Conservation (phyloP, 2,113 vertebrate genomes). For the Patagioenas fasciata region DNA sequence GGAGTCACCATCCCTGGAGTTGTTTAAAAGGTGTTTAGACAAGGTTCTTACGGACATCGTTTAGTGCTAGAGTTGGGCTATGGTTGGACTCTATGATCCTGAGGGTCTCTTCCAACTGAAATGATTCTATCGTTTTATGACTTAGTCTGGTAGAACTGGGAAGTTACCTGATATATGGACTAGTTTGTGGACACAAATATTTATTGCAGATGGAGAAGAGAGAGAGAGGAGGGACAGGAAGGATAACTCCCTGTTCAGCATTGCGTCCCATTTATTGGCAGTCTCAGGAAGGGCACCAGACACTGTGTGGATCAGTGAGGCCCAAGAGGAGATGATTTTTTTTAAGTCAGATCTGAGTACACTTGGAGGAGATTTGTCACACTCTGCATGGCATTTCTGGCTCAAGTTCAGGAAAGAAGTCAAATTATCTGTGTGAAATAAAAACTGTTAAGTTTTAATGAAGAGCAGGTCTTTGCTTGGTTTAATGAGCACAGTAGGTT, state of each 20-base stretch:
- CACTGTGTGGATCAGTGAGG: not conserved
- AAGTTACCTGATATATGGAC: not conserved
- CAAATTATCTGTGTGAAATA: not conserved
- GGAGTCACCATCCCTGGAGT: no score
- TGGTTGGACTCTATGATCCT: no score
- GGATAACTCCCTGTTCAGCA: not conserved
- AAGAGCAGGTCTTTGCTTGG: not conserved
- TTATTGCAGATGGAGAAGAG: not conserved
- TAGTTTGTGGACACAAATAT: not conserved
- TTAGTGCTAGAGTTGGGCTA: no score
- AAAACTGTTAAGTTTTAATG: not conserved
- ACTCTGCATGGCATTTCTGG: not conserved
- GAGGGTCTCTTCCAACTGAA: no score
- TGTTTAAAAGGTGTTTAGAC: no score
- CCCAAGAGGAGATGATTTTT: no score
- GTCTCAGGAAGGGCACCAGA: not conserved
- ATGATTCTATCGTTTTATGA: no score
- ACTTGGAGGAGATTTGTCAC: not conserved
- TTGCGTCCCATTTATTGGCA: not conserved
- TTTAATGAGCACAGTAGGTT: not conserved
- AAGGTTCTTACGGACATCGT: no score
- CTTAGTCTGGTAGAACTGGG: not conserved
- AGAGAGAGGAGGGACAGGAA: not conserved
- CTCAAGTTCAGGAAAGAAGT: not conserved
- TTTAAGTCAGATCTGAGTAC: fast-evolving